Evolutionary conservation across 2,113 vertebrate genomes (phyloP).

Genomic region (Isurus oxyrinchus): DNA sequence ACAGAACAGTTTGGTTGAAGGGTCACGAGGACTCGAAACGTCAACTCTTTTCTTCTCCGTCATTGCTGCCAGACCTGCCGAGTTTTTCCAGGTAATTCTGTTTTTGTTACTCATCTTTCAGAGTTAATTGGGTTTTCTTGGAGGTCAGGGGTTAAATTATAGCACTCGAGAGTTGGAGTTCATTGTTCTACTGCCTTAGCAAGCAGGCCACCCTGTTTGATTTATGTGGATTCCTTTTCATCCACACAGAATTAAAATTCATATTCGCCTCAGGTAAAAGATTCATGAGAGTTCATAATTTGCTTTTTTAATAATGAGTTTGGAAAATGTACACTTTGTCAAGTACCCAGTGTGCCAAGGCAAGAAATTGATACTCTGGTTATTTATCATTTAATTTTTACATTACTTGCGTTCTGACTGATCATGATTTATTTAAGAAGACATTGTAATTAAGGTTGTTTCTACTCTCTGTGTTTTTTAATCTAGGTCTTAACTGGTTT

Average conservation of each 20-base stretch:
- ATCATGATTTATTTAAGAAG: slow-evolving; percentile 20
- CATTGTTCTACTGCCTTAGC: background rate
- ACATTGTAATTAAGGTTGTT: slow-evolving; percentile 1
- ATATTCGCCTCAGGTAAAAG: slow-evolving; percentile 7
- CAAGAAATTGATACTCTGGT: slow-evolving; percentile 1
- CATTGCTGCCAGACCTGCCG: no score
- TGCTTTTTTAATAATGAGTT: slow-evolving; percentile 11
- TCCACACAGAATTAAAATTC: background rate
- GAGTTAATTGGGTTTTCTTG: background rate
- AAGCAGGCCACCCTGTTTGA: background rate
- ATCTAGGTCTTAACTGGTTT: background rate
- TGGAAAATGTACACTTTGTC: slow-evolving; percentile 27
- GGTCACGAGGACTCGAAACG: no score
- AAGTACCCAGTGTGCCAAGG: slow-evolving; percentile 6
- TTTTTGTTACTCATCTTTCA: background rate
- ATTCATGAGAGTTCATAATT: slow-evolving; percentile 26
- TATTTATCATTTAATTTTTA: slow-evolving; percentile 33
- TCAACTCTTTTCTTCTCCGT: no score
- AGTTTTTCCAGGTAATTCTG: no score
- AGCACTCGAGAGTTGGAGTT: background rate
- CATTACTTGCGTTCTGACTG: slow-evolving; percentile 24
- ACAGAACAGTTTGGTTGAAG: no score
- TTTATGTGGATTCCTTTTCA: background rate
- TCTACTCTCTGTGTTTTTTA: background rate
- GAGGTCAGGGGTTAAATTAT: background rate